Percentiles rank a stretch among this genome's conserved stretches.
phyloP scores from a whole-genome alignment of 92 coral and sea anemone species.

The Umimayanthus chanpuru region DNA sequence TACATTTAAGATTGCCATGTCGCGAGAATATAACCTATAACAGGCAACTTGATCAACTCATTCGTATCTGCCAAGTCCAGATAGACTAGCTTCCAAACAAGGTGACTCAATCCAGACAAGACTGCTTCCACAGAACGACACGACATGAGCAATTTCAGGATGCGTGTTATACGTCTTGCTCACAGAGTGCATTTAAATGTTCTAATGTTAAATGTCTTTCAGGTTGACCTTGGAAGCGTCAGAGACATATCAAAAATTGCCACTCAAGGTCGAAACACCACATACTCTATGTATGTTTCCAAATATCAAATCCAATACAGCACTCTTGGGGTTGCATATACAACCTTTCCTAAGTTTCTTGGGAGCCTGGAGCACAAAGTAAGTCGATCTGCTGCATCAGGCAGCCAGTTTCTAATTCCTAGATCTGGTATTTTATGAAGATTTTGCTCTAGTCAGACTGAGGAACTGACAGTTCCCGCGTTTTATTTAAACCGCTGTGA shows the following conservation, averaged over 20 bases:
- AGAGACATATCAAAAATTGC: slow-evolving; percentile 15
- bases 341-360: background rate
- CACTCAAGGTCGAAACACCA: slow-evolving; percentile 38
- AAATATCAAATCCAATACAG: slow-evolving; percentile 22
- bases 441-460: too few relatives aligned
- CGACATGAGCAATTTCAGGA: too few relatives aligned
- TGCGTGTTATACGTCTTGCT: background rate
- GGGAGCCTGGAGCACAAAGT: slow-evolving; percentile 26
- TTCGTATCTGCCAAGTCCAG: too few relatives aligned
- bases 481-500: too few relatives aligned
- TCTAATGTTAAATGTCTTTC: background rate
- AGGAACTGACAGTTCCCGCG: too few relatives aligned
- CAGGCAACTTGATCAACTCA: too few relatives aligned
- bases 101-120: too few relatives aligned
- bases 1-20: too few relatives aligned
- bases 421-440: too few relatives aligned
- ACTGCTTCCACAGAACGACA: too few relatives aligned
- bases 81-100: too few relatives aligned
- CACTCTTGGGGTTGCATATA: background rate
- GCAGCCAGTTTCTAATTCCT: background rate
- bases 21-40: too few relatives aligned
- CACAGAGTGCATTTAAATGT: background rate
- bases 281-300: slow-evolving; percentile 28
- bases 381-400: background rate
- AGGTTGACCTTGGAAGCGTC: slow-evolving; percentile 41